Evolutionary conservation across 2,888 invertebrate species (phyloP).

Genomic region (Conus canariensis): DNA sequence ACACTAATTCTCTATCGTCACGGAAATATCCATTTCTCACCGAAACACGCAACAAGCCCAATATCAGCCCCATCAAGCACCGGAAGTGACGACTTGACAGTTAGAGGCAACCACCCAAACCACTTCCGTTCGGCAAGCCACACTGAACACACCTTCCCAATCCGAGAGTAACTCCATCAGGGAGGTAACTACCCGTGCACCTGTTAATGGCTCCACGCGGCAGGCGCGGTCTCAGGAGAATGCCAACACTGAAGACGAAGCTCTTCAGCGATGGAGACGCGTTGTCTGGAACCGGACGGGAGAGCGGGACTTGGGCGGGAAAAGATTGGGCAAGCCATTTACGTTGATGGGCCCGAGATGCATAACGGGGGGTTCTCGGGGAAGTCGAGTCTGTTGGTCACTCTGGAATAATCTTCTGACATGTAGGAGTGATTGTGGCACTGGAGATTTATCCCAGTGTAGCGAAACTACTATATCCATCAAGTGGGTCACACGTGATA

Average conservation of each 20-base stretch:
- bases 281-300: not conserved
- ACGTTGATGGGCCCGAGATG: not conserved
- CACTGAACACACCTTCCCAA: not conserved
- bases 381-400: not conserved
- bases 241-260: not conserved
- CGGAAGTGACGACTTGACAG: not conserved
- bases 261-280: not conserved
- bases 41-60: not conserved
- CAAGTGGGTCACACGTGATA: too few species aligned
- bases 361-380: not conserved
- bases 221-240: not conserved
- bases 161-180: not conserved
- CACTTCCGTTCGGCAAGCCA: not conserved
- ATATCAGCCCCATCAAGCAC: not conserved
- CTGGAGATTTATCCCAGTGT: too few species aligned
- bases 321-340: not conserved
- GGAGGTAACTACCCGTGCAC: constrained; percentile 1
- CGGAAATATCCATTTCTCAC: not conserved
- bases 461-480: too few species aligned
- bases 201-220: not conserved
- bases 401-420: too few species aligned
- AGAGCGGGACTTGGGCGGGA: not conserved
- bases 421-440: too few species aligned
- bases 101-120: not conserved
- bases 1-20: not conserved